These are phyloP conservation scores for Nannobrachium achirus DNA, from an alignment of 2,113 vertebrate genomes.

Conservation along the genomic window DNA sequence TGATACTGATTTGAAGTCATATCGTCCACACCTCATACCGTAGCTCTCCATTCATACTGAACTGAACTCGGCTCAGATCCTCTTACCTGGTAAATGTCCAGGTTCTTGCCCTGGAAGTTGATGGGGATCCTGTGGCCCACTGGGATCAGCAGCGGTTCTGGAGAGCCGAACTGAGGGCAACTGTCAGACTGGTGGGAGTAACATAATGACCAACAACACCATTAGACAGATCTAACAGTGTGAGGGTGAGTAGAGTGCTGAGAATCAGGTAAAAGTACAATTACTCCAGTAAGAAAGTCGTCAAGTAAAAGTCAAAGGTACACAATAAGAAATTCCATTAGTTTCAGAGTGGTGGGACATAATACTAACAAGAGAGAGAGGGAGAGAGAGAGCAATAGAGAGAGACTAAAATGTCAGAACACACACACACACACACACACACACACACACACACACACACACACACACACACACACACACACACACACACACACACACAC, in stretches of 20 bases:
- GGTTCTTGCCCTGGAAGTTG: slow-evolving; percentile 87
- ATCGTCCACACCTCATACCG: no score
- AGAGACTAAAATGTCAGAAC: no score
- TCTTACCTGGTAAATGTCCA: slow-evolving; percentile 77
- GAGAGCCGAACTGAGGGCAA: slow-evolving; percentile 92
- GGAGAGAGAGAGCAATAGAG: neutral
- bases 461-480: no score
- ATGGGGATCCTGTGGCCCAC: slow-evolving; percentile 82
- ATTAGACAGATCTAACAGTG: no score
- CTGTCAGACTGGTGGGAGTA: slow-evolving; percentile 68
- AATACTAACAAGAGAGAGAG: neutral
- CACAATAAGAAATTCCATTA: no score
- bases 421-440: neutral
- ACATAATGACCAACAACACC: neutral
- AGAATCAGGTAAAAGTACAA: no score
- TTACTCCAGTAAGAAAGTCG: no score
- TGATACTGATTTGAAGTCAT: no score
- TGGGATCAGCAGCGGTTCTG: slow-evolving; percentile 84
- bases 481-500: slow-evolving; percentile 16
- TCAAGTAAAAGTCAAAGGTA: no score
- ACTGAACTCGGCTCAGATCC: neutral
- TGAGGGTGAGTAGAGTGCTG: no score
- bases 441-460: neutral
- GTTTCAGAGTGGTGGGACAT: no score
- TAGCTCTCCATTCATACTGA: neutral